Evolutionary conservation across 2,888 invertebrate species (phyloP), one percentile per base, ranked within the genome.

Genomic region (Lasioglossum oenotherae): DNA sequence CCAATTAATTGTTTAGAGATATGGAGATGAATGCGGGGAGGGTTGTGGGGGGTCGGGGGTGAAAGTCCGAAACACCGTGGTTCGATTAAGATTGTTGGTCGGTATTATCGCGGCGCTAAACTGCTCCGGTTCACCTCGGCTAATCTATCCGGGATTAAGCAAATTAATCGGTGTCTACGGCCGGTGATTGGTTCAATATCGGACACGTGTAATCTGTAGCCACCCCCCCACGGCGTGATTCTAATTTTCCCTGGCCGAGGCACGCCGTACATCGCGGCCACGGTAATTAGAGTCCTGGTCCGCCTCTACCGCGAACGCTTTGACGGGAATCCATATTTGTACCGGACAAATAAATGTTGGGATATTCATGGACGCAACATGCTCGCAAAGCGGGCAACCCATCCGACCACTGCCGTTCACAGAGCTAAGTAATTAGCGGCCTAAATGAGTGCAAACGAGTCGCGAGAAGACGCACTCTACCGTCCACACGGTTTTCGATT

Each of bases 141-240:
- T 86, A 86, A 86, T 86, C 86, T 82, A 69, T 64, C 41, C 64
- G 31, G 86, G 87, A 86, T 86, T 86, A 86, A 82, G 76, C 87
- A 82, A 86, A 86, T 86, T 86, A 86, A 86, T 86, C 82, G 86
- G n/a, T 60, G 81, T 86, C 73, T 44, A 77, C 69, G 69, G 44
- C 2, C 44, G 53, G 69, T 78, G 81, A 77, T 79, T 69, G 81
- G 81, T 86, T 76, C 81, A 64, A 86, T 86, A 86, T 79, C 86
- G 86, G 53, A 86, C 86, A 74, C 86, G 81, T 86, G 86, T 86
- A 81, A 86, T 86, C 81, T 78, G 78, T 75, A n/a, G 23, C 64
- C 27, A 2, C 27, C 27, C 46, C 46, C 19, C 16, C 53, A 44
- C 44, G 60, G 27, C 73, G 75, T 69, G 57, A 82, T 77, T 77